Evolutionary conservation across 2,888 invertebrate species (phyloP).

Genomic region (Sarcophaga caerulescens): DNA sequence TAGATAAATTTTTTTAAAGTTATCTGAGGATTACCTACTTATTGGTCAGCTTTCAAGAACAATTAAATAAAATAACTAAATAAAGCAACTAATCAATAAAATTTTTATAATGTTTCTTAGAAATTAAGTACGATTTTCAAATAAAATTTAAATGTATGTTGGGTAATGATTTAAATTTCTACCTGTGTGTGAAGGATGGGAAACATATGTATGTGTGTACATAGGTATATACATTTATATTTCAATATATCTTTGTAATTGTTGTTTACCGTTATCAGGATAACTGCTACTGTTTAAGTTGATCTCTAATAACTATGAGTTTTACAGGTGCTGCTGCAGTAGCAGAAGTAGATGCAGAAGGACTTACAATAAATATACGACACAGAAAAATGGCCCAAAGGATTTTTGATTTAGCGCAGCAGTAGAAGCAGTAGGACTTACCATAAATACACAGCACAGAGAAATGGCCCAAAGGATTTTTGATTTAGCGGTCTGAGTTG

Average conservation of each 20-base stretch:
- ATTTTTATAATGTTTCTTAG: no score
- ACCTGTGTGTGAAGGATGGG: background rate
- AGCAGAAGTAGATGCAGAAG: background rate
- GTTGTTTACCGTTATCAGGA: background rate
- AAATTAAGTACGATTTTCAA: background rate
- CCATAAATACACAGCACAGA: constrained; percentile 88
- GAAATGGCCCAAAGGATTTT: constrained; percentile 85
- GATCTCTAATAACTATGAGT: constrained; percentile 39
- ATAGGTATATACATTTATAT: background rate
- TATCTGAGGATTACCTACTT: no score
- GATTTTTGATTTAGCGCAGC: constrained; percentile 84
- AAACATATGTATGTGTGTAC: background rate
- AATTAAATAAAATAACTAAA: no score
- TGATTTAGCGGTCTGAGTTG: constrained; percentile 83
- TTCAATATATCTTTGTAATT: constrained; percentile 12
- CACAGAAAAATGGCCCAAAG: constrained; percentile 85
- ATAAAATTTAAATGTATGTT: background rate
- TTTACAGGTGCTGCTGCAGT: no score
- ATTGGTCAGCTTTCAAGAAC: no score
- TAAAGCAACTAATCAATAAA: no score
- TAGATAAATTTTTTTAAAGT: no score
- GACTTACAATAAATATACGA: constrained; percentile 87
- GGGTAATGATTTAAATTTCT: background rate
- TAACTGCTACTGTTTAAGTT: background rate
- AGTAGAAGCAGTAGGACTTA: constrained; percentile 77